Evolutionary conservation across 2,113 vertebrate genomes (phyloP).

Genomic region (Ovibos moschatus): DNA sequence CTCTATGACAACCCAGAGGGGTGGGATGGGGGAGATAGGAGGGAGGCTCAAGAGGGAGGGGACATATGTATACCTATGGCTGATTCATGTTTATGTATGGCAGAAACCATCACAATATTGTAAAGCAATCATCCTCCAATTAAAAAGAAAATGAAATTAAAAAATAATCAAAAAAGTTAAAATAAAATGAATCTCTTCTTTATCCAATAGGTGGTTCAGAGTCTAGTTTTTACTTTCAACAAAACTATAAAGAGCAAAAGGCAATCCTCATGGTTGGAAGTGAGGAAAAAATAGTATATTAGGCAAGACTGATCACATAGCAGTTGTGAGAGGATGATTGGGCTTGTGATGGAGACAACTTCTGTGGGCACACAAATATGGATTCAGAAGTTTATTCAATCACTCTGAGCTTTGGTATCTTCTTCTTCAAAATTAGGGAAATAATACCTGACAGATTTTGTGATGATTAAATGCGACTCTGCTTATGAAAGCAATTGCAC

Average conservation of each 20-base stretch:
- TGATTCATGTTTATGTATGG: too few species aligned
- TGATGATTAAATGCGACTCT: background rate
- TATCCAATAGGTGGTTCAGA: background rate
- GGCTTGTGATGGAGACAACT: background rate
- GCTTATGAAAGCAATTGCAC: background rate
- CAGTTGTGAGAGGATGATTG: background rate
- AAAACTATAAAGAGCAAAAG: background rate
- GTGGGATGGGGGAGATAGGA: background rate
- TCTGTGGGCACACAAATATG: background rate
- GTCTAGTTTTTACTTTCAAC: slow-evolving; percentile 8
- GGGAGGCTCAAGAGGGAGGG: background rate
- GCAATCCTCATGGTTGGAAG: background rate
- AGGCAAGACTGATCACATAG: background rate
- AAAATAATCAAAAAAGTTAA: background rate
- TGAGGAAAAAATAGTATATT: background rate
- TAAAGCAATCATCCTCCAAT: background rate
- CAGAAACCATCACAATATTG: background rate
- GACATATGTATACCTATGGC: too few species aligned
- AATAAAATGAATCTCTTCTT: background rate
- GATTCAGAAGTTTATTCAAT: background rate
- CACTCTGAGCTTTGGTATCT: background rate
- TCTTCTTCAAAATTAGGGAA: background rate
- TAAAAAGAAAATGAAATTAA: background rate
- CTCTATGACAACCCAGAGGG: background rate
- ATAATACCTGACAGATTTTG: background rate